Evolutionary conservation across 1,140 invertebrate species (phyloP).

Genomic region (Bombus fervidus): DNA sequence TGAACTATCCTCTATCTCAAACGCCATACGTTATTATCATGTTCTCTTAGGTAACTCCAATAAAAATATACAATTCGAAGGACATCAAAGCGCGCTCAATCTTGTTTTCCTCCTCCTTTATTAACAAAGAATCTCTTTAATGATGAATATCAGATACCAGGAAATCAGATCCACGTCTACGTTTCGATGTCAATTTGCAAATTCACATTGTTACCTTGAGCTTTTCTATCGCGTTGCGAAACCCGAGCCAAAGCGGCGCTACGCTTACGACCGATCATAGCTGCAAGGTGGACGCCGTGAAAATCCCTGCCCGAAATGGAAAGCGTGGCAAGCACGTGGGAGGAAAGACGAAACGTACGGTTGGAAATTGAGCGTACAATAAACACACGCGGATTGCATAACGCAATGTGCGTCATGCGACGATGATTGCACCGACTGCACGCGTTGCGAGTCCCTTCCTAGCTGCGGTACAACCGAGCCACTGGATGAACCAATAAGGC

Average conservation of each 20-base stretch:
- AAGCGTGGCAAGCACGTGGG: conserved; percentile 12
- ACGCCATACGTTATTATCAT: no score
- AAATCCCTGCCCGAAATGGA: conserved; percentile 30
- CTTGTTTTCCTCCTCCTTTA: neutral
- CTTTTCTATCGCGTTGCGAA: conserved; percentile 53
- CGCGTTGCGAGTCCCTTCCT: conserved; percentile 28
- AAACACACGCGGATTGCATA: conserved; percentile 70
- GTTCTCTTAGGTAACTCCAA: no score
- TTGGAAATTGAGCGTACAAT: conserved; percentile 59
- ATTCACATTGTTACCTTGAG: conserved; percentile 53
- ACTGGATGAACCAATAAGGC: conserved; percentile 73
- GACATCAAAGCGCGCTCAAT: neutral
- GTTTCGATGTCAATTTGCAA: conserved; percentile 29
- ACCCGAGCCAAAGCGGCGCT: conserved; percentile 22
- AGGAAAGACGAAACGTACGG: conserved; percentile 49
- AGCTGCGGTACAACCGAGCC: conserved; percentile 30
- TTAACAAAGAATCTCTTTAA: neutral
- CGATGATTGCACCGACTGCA: conserved; percentile 66
- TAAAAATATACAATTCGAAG: neutral
- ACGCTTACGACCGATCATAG: neutral
- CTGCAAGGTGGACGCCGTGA: neutral
- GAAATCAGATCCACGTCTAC: conserved; percentile 10
- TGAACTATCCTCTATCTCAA: neutral
- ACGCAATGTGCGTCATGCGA: conserved; percentile 71
- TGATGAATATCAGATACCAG: conserved; percentile 15